Evolutionary conservation across 2,797 vertebrate genomes (phyloP), one percentile per base, ranked within the genome.

Genomic region (Coilia nasus): DNA sequence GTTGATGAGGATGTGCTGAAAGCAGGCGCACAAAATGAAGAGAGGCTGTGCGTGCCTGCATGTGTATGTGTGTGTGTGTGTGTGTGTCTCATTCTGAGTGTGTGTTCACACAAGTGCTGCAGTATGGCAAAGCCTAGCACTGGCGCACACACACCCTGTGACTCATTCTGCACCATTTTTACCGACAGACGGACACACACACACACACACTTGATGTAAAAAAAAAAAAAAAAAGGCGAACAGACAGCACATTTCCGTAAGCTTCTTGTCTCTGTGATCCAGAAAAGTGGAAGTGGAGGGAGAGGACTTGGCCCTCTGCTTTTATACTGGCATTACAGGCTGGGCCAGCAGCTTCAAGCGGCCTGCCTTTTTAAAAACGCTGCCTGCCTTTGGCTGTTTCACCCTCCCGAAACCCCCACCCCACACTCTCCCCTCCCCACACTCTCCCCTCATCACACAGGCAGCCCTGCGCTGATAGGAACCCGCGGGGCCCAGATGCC

Each of bases 91-190:
- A 1, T 9, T 54, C 7, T 54, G 50, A 1, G 9, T 54, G 50
- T 54, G 50, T 54, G 50, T 75, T 41, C 67, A 75, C 31, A 17
- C 35, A 75, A 78, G 15, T 44, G 71, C 71, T 78, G 71, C 71
- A 78, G 71, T 44, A 78, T 44, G 23, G 83, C 83, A 19, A 12
- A 15, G 83, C 83, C 50, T 3, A 0, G 23, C 47, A 41, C 80
- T 59, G 19, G 64, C 1, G 17, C 47, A 83, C 84, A 75, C 67
- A 50, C 15, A 54, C 25, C 54, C 85, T 82, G 84, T 87, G 81
- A 87, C 28, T 84, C 86, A 87, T 35, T 85, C 83, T 83, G 60
- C 47, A 80, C 83, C 67, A 80, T 59, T 80, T 84, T 11, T 19
- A 78, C 57, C 21, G 15, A 59, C 57, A 54, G 31, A 44, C 71